A percentile compares a stretch with the other conserved stretches of the same genome.
Conservation (phyloP, 2,797 vertebrate species). For the Acestrorhynchus altus region DNA sequence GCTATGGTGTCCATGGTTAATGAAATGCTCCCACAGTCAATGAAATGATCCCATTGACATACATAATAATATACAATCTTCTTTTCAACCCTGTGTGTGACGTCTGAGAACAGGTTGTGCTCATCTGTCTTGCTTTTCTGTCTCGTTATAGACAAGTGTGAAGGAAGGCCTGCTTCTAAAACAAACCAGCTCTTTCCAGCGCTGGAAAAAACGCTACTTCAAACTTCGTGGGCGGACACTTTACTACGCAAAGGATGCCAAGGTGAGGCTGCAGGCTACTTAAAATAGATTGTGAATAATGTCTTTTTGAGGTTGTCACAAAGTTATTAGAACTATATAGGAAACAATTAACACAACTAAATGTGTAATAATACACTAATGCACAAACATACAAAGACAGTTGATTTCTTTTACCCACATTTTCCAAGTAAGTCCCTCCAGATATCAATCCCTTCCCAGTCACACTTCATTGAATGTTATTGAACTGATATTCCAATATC, state of each 20-base stretch:
- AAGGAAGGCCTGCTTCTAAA: constrained; percentile 96
- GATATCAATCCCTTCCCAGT: too few relatives aligned
- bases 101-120: constrained; percentile 13
- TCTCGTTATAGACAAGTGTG: constrained; percentile 89
- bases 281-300: not conserved
- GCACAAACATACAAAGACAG: too few relatives aligned
- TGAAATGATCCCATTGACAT: not conserved
- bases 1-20: too few relatives aligned
- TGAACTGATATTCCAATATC: too few relatives aligned
- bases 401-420: too few relatives aligned
- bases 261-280: constrained; percentile 77
- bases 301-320: not conserved
- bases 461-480: constrained; percentile 1
- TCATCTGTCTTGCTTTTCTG: constrained; percentile 40
- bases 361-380: too few relatives aligned
- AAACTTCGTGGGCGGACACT: constrained; percentile 95
- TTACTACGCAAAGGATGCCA: constrained; percentile 98
- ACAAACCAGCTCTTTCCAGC: constrained; percentile 98
- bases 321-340: too few relatives aligned
- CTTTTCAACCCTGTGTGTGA: not conserved
- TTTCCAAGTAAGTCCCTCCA: too few relatives aligned
- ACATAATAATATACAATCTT: constrained; percentile 1
- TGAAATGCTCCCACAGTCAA: too few relatives aligned
- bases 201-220: constrained; percentile 98
- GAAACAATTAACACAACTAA: too few relatives aligned